Base-by-base conservation (phyloP, 2,797 vertebrate genomes). In the Scleropages formosus region DNA sequence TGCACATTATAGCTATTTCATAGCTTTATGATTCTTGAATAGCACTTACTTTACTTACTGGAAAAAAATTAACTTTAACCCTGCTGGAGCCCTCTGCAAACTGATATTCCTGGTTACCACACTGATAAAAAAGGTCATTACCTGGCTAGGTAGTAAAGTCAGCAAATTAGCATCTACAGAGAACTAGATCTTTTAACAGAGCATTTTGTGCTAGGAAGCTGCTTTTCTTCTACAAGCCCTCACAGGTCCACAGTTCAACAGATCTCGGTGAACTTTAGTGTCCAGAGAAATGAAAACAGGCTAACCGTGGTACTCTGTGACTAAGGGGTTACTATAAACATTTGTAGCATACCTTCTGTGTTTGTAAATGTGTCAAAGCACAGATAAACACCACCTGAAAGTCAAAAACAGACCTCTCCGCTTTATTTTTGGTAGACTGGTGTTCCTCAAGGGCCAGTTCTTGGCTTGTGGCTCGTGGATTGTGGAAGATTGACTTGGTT, bases 361-460 rank as follows among this genome's bases (percentile, higher is more conserved):
- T 75, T 75, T 68, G 74, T 75, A 56, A 59, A 49, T 46, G 22
- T 51, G 75, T 60, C 70, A n/a, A 44, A 44, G 53, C 24, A 53
- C 9, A 24, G 46, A 71, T 60, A 76, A 71, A 76, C 59, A 63
- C 12, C 24, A 60, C 67, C 51, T 73, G 46, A 47, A 62, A 53
- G 47, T n/a, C 75, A 71, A 76, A 39, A 71, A 63, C 46, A 61
- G 59, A 71, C 46, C 27, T 64, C 76, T 62, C 4, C 47, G 44
- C 39, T 63, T 71, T 63, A 71, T 31, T 63, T 63, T 64, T 51
- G 18, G 24, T 26, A 24, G 46, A 7, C 46, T n/a, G 16, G 59
- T 63, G 65, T 58, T 16, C 74, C 22, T 12, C 18, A n/a, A 1
- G 73, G 44, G 46, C 56, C 24, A 24, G 18, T 26, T 51, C 67